Percentiles rank a stretch among this genome's conserved stretches.
Evolutionary conservation across 2,797 vertebrate genomes (phyloP).

Genomic region (Esox lucius): DNA sequence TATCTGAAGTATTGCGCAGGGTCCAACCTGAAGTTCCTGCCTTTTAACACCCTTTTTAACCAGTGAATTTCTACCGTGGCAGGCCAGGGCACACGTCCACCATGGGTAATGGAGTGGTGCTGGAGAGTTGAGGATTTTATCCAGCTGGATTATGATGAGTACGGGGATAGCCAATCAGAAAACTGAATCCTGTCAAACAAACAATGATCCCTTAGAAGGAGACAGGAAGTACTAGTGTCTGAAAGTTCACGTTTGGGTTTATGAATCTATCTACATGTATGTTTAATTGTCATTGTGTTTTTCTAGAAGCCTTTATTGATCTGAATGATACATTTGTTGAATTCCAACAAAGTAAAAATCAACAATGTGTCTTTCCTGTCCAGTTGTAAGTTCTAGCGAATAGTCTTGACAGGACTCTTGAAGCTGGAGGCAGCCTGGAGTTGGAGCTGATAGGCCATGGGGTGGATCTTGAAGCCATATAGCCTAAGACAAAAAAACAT

Average conservation of each 20-base stretch:
- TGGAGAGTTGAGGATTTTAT: not conserved
- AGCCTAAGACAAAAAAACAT: conserved; percentile 71
- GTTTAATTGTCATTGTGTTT: conserved; percentile 16
- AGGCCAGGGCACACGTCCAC: not conserved
- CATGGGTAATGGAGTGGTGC: not conserved
- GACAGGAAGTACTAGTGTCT: not conserved
- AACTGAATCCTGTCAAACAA: not conserved
- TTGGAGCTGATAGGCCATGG: conserved; percentile 96
- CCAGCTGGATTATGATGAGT: not conserved
- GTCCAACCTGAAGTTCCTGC: too few relatives aligned
- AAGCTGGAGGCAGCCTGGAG: conserved; percentile 97
- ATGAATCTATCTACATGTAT: not conserved
- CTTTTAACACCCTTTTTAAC: not conserved
- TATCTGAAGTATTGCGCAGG: not conserved
- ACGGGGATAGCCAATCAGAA: not conserved
- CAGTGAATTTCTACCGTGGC: too few relatives aligned
- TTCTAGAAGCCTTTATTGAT: conserved; percentile 52
- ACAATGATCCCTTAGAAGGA: not conserved
- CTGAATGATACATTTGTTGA: conserved; percentile 25
- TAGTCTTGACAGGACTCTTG: conserved; percentile 96
- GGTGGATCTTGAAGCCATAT: conserved; percentile 97
- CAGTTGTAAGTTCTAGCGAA: conserved; percentile 74
- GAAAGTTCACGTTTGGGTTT: not conserved
- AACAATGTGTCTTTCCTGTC: conserved; percentile 24
- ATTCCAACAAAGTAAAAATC: conserved; percentile 41